Evolutionary conservation across 2,113 vertebrate species (phyloP).

Genomic region (Nothoprocta perdicaria): DNA sequence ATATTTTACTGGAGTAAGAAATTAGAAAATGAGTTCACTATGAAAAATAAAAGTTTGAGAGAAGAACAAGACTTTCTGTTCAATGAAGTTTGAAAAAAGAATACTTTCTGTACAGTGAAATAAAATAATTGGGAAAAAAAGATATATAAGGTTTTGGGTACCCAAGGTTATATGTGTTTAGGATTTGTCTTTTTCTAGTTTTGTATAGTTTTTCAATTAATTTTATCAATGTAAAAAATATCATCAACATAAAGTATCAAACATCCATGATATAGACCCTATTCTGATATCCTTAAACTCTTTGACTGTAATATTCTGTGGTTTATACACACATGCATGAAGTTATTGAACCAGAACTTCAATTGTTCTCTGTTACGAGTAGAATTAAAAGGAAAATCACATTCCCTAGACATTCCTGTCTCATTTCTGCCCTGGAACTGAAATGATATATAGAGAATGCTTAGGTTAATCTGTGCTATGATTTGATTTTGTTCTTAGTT

Average conservation of each 20-base stretch:
- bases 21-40: too few relatives aligned
- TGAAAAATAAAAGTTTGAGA: background rate
- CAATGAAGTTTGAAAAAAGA: background rate
- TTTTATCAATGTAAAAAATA: background rate
- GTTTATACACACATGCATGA: background rate
- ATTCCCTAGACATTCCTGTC: background rate
- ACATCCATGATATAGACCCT: background rate
- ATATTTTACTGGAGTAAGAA: too few relatives aligned
- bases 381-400: background rate
- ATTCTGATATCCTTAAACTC: background rate
- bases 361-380: background rate
- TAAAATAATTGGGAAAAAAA: background rate
- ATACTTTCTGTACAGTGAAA: background rate
- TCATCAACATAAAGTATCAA: too few relatives aligned
- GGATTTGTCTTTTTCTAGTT: background rate
- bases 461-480: background rate
- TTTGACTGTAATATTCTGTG: background rate
- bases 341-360: background rate
- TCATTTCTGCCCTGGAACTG: background rate
- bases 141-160: background rate
- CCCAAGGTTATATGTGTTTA: background rate
- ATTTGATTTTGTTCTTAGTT: background rate
- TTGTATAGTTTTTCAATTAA: background rate
- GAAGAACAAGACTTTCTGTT: background rate
- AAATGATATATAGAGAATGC: background rate